Evolutionary conservation across 1,140 invertebrate species (phyloP).

Genomic region (Trichoplusia ni): DNA sequence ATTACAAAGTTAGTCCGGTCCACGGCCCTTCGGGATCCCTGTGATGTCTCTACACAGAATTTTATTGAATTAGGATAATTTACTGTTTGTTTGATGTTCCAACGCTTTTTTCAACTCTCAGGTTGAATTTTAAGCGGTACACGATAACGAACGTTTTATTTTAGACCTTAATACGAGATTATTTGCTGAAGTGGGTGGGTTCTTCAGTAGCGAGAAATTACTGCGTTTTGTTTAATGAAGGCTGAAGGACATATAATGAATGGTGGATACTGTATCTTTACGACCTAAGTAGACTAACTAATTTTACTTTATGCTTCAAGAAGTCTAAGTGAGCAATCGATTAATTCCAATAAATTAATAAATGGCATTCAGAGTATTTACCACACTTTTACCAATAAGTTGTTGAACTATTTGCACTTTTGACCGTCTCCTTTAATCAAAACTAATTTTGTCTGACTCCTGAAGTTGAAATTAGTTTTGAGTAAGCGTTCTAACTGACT

Average conservation of each 20-base stretch:
- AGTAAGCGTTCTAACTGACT: too few relatives aligned
- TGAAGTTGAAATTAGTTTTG: too few relatives aligned
- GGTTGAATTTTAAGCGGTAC: conserved; percentile 29
- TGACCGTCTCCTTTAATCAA: too few relatives aligned
- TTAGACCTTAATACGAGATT: background rate
- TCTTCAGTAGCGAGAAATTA: background rate
- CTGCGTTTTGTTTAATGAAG: background rate
- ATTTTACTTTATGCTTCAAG: too few relatives aligned
- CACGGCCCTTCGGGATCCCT: conserved; percentile 35
- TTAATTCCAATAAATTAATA: too few relatives aligned
- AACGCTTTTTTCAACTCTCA: conserved; percentile 30
- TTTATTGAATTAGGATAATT: conserved; percentile 55
- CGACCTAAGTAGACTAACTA: too few relatives aligned
- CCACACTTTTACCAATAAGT: too few relatives aligned
- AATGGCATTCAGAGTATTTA: too few relatives aligned
- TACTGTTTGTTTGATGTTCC: conserved; percentile 49
- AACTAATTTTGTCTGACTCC: too few relatives aligned
- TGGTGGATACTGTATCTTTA: too few relatives aligned
- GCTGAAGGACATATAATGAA: background rate
- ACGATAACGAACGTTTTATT: conserved; percentile 11
- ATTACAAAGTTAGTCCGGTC: conserved; percentile 48
- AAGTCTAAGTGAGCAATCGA: too few relatives aligned
- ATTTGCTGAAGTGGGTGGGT: background rate
- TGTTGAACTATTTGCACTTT: too few relatives aligned
- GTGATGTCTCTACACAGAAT: conserved; percentile 27